Percentiles rank a stretch among this genome's conserved stretches.
Evolutionary conservation across 2,113 vertebrate species (phyloP).

Genomic region (Sakesphorus luctuosus): DNA sequence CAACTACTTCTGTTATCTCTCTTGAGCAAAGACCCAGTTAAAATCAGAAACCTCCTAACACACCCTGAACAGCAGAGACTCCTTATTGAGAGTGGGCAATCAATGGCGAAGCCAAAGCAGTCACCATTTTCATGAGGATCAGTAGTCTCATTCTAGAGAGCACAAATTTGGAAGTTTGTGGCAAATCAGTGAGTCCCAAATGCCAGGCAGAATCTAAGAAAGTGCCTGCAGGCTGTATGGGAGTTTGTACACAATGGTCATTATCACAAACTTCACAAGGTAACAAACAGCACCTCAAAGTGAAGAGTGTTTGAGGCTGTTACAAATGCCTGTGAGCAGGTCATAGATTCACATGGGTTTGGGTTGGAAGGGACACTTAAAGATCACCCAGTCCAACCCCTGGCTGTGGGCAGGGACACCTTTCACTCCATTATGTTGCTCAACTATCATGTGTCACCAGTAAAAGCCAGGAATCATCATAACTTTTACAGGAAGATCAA

Average conservation of each 20-base stretch:
- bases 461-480: not conserved
- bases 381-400: not conserved
- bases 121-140: not conserved
- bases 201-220: not conserved
- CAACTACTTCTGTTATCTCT: not conserved
- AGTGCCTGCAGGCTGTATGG: not conserved
- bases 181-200: not conserved
- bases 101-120: not conserved
- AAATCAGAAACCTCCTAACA: not conserved
- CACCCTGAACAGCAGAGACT: not conserved
- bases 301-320: accelerated
- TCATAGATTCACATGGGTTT: not conserved
- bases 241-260: not conserved
- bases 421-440: not conserved
- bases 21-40: not conserved
- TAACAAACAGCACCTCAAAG: not conserved
- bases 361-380: not conserved
- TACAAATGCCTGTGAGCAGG: not conserved
- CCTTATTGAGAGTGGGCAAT: not conserved
- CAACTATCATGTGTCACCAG: not conserved
- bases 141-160: not conserved
- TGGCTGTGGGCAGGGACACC: not conserved
- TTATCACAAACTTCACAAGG: not conserved
- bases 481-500: not conserved
- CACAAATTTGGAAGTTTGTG: not conserved